These are phyloP conservation scores for Theropithecus gelada DNA, from an alignment of 2,113 vertebrate genomes.

Conservation along the genomic window DNA sequence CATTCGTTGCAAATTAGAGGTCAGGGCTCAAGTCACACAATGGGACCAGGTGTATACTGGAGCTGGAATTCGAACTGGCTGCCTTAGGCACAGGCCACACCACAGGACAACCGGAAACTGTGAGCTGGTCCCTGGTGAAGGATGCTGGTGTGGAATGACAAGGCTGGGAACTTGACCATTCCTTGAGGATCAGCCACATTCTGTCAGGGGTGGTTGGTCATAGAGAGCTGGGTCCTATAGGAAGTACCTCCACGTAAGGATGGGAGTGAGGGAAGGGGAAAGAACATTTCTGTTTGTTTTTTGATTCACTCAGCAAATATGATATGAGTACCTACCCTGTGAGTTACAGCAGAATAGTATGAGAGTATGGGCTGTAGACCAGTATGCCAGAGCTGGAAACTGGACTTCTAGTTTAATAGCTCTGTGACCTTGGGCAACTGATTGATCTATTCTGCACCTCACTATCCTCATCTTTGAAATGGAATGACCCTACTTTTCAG, in stretches of 20 bases:
- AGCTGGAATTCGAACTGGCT: background rate
- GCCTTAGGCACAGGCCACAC: background rate
- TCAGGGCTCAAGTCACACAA: background rate
- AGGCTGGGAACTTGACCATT: background rate
- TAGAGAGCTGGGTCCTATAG: background rate
- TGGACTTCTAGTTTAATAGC: background rate
- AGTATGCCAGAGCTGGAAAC: background rate
- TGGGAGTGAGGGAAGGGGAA: background rate
- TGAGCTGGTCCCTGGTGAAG: background rate
- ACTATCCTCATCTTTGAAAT: background rate
- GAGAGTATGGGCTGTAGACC: accelerated
- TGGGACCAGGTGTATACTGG: background rate
- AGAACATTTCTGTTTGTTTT: background rate
- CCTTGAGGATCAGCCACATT: background rate
- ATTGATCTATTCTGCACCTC: background rate
- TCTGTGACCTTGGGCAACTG: background rate
- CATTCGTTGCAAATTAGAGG: background rate
- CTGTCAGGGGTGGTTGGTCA: background rate
- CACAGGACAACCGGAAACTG: background rate
- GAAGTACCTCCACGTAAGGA: background rate
- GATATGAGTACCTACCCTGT: background rate
- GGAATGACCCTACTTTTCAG: background rate
- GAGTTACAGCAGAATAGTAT: background rate
- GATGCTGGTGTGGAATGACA: background rate
- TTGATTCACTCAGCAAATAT: background rate